A percentile compares a stretch with the other conserved stretches of the same genome.
These are phyloP conservation scores for Lymantria monacha DNA, from an alignment of 2,888 invertebrate species.

Conservation along the genomic window DNA sequence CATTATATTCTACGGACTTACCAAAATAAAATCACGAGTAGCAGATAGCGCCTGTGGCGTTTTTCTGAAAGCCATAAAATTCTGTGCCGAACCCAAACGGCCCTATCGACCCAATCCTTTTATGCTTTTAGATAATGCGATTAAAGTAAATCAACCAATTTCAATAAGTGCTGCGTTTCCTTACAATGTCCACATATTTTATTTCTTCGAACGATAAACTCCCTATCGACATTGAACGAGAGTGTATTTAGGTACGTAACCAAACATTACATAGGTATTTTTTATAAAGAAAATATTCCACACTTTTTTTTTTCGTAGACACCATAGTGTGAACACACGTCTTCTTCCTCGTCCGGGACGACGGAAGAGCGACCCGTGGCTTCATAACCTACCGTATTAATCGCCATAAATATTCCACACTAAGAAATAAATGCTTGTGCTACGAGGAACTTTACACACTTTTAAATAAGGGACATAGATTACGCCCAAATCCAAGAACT, in stretches of 20 bases:
- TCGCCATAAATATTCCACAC: too few relatives aligned
- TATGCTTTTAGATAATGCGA: constrained; percentile 60
- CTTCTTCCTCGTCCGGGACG: too few relatives aligned
- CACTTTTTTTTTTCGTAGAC: too few relatives aligned
- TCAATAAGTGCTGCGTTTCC: constrained; percentile 72
- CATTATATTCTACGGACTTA: too few relatives aligned
- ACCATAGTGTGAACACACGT: too few relatives aligned
- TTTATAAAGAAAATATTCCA: too few relatives aligned
- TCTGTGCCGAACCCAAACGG: constrained; percentile 24
- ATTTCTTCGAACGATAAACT: constrained; percentile 44
- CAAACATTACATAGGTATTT: not conserved
- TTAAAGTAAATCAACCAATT: constrained; percentile 78
- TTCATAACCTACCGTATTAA: too few relatives aligned
- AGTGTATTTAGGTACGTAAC: not conserved
- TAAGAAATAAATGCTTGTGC: too few relatives aligned
- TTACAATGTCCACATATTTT: constrained; percentile 73
- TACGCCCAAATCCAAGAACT: too few relatives aligned
- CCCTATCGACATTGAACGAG: constrained; percentile 6
- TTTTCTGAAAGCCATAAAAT: constrained; percentile 41
- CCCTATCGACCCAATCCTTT: constrained; percentile 52
- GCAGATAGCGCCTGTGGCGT: constrained; percentile 24
- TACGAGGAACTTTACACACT: too few relatives aligned
- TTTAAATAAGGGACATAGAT: too few relatives aligned
- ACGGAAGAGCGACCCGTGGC: too few relatives aligned
- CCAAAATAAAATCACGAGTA: constrained; percentile 14